Conservation (phyloP, 2,888 invertebrate genomes). For the Thereva nobilitata region DNA sequence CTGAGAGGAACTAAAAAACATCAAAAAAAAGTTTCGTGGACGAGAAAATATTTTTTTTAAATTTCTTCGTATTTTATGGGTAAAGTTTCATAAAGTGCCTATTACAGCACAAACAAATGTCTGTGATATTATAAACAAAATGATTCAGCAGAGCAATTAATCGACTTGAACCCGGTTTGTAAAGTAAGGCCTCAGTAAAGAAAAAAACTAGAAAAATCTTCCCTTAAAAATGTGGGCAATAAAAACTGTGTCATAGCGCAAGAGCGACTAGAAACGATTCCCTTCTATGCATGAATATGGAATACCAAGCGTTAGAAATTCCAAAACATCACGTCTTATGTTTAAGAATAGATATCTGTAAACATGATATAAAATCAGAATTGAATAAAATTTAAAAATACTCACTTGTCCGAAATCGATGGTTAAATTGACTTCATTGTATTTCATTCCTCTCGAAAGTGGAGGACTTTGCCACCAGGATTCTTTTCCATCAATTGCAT, state of each 20-base stretch:
- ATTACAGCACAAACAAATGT: too few species aligned
- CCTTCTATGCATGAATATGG: neutral
- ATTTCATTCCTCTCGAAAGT: slow-evolving; percentile 92
- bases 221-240: too few species aligned
- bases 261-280: slow-evolving; percentile 12
- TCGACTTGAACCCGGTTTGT: too few species aligned
- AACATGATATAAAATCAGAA: neutral
- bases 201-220: too few species aligned
- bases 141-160: too few species aligned
- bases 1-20: slow-evolving; percentile 1
- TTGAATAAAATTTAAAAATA: slow-evolving; percentile 34
- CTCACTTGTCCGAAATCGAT: slow-evolving; percentile 95
- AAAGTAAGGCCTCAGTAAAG: too few species aligned
- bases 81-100: too few species aligned
- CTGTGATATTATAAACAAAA: too few species aligned
- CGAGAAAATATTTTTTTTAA: slow-evolving; percentile 1
- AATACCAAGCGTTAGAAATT: slow-evolving; percentile 7
- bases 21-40: slow-evolving; percentile 5
- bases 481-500: slow-evolving; percentile 94
- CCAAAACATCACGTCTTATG: slow-evolving; percentile 11
- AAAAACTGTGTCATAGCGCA: neutral
- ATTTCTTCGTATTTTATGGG: too few species aligned
- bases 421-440: slow-evolving; percentile 96
- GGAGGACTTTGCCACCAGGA: slow-evolving; percentile 99
- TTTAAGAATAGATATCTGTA: slow-evolving; percentile 12